These are phyloP conservation scores for Heterocephalus glaber DNA, from an alignment of 2,113 vertebrate species.

Conservation along the genomic window DNA sequence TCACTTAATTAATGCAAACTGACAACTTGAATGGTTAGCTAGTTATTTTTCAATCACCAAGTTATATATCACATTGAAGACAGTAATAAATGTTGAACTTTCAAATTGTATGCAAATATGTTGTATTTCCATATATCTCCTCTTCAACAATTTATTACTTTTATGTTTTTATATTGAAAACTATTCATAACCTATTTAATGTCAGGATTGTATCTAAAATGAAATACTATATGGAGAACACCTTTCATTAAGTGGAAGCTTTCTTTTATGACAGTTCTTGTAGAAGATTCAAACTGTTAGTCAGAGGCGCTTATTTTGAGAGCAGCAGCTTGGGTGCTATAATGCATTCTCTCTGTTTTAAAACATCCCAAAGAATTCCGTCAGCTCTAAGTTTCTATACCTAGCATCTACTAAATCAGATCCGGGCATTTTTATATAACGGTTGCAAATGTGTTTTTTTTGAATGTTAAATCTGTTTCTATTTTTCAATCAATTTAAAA, in stretches of 20 bases:
- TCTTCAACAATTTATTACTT: slow-evolving; percentile 58
- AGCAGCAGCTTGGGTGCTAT: slow-evolving; percentile 31
- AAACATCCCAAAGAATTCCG: slow-evolving; percentile 71
- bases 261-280: slow-evolving; percentile 23
- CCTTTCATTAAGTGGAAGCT: slow-evolving; percentile 46
- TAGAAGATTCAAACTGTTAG: slow-evolving; percentile 34
- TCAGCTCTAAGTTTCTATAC: slow-evolving; percentile 74
- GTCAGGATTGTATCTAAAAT: slow-evolving; percentile 8
- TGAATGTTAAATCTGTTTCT: slow-evolving; percentile 82
- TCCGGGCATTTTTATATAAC: slow-evolving; percentile 76
- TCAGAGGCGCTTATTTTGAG: slow-evolving; percentile 46
- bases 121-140: slow-evolving; percentile 37
- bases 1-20: slow-evolving; percentile 11
- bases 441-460: slow-evolving; percentile 74
- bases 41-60: slow-evolving; percentile 51
- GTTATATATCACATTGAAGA: slow-evolving; percentile 40
- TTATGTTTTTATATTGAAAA: slow-evolving; percentile 57
- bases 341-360: slow-evolving; percentile 66
- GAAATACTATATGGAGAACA: not conserved
- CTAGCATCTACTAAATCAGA: slow-evolving; percentile 77
- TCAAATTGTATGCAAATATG: slow-evolving; percentile 54
- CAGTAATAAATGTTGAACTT: slow-evolving; percentile 53
- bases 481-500: slow-evolving; percentile 84
- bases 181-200: slow-evolving; percentile 56
- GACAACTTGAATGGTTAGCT: slow-evolving; percentile 41